phyloP scores from a whole-genome alignment of 2,113 vertebrate genomes.

The Paraplagusia blochii region DNA sequence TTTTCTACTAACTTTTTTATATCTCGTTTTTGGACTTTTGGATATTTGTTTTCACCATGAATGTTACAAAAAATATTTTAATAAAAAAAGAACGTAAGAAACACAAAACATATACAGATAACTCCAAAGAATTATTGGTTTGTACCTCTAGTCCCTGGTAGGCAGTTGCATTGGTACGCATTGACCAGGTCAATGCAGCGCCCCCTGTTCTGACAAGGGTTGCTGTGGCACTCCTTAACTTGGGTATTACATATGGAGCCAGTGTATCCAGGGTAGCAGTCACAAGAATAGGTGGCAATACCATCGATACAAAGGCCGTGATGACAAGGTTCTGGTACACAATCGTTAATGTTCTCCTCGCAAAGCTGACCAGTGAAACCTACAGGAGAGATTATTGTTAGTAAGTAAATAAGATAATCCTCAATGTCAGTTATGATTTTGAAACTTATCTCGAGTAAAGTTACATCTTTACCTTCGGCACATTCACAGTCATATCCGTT shows the following conservation, averaged over 20 bases:
- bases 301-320: slow-evolving; percentile 87
- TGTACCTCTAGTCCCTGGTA: slow-evolving; percentile 82
- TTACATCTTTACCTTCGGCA: slow-evolving; percentile 81
- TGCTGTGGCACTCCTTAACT: slow-evolving; percentile 88
- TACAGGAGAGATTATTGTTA: slow-evolving; percentile 40
- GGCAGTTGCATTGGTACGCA: slow-evolving; percentile 89
- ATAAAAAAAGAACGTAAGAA: too few relatives aligned
- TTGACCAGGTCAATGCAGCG: slow-evolving; percentile 91
- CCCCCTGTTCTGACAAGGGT: slow-evolving; percentile 87
- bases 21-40: too few relatives aligned
- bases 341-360: slow-evolving; percentile 88
- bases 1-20: too few relatives aligned
- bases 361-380: slow-evolving; percentile 87
- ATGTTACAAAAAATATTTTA: too few relatives aligned
- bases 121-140: neutral
- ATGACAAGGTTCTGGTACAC: slow-evolving; percentile 88
- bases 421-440: too few relatives aligned
- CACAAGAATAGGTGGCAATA: slow-evolving; percentile 86
- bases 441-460: too few relatives aligned
- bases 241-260: slow-evolving; percentile 90
- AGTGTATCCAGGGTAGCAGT: slow-evolving; percentile 86
- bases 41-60: too few relatives aligned
- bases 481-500: slow-evolving; percentile 94
- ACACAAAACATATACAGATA: neutral
- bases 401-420: neutral